A percentile compares a stretch with the other conserved stretches of the same genome.
These are phyloP conservation scores for Anorthoa munda DNA, from an alignment of 2,888 invertebrate species.

Conservation along the genomic window DNA sequence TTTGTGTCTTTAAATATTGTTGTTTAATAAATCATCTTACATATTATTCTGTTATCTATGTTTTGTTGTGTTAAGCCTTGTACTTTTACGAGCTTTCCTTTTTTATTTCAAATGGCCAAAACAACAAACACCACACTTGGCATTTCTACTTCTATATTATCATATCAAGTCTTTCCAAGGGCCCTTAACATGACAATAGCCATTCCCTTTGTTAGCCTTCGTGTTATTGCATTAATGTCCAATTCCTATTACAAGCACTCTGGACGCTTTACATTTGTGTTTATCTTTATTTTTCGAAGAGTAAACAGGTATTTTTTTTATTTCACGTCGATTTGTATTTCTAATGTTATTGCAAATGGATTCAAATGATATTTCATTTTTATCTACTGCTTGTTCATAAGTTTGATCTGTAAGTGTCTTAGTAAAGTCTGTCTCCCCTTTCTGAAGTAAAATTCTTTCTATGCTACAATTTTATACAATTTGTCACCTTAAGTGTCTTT, in stretches of 20 bases:
- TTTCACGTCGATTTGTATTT: slow-evolving; percentile 15
- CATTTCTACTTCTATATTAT: slow-evolving; percentile 49
- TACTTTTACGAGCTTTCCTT: background rate
- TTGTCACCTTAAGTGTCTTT: background rate
- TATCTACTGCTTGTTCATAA: background rate
- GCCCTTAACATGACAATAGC: slow-evolving; percentile 60
- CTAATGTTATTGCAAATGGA: slow-evolving; percentile 43
- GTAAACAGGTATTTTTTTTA: slow-evolving; percentile 45
- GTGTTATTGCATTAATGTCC: slow-evolving; percentile 64
- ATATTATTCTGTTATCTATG: too few species aligned
- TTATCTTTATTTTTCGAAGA: slow-evolving; percentile 23
- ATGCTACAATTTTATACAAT: background rate
- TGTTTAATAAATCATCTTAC: too few species aligned
- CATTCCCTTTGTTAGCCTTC: slow-evolving; percentile 61
- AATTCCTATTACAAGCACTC: slow-evolving; percentile 43
- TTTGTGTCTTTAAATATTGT: background rate
- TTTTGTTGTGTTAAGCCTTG: background rate
- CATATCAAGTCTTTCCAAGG: slow-evolving; percentile 53
- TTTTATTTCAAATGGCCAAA: slow-evolving; percentile 10
- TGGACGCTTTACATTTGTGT: slow-evolving; percentile 30
- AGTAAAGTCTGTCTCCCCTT: background rate
- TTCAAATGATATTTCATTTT: background rate
- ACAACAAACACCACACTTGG: slow-evolving; percentile 11
- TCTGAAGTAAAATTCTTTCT: too few species aligned
- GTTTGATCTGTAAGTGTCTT: too few species aligned